These are phyloP conservation scores for Dexiosoma caninum DNA, from an alignment of 2,888 invertebrate genomes.

Conservation along the genomic window DNA sequence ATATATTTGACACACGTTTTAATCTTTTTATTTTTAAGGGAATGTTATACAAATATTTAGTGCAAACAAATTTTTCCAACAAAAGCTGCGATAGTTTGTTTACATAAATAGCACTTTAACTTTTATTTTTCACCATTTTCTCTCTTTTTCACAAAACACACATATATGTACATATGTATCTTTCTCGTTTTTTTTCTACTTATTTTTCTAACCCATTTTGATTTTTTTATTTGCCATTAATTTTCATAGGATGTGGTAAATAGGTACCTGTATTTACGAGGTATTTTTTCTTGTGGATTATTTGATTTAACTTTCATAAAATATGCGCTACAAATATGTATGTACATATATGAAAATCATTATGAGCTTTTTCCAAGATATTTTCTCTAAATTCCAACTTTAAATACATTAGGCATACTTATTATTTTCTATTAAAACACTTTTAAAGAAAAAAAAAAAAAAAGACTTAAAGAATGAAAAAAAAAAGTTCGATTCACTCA, in stretches of 20 bases:
- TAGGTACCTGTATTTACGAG: no score
- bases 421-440: not conserved
- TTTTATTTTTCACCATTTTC: slow-evolving; percentile 28
- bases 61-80: slow-evolving; percentile 16
- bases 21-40: not conserved
- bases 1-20: not conserved
- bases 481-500: not conserved
- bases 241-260: slow-evolving; percentile 4
- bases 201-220: slow-evolving; percentile 39
- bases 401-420: not conserved
- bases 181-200: slow-evolving; percentile 16
- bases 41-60: slow-evolving; percentile 27
- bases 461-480: not conserved
- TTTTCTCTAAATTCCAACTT: not conserved
- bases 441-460: not conserved
- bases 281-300: no score
- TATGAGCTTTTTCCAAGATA: no score
- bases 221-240: slow-evolving; percentile 20
- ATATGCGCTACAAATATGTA: no score
- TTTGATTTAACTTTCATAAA: no score
- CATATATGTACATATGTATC: not conserved
- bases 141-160: not conserved
- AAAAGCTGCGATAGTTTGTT: slow-evolving; percentile 20
- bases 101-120: slow-evolving; percentile 39
- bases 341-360: not conserved